A percentile compares a stretch with the other conserved stretches of the same genome.
These are phyloP conservation scores for Crematogaster levior DNA, from an alignment of 2,888 invertebrate species.

Conservation along the genomic window DNA sequence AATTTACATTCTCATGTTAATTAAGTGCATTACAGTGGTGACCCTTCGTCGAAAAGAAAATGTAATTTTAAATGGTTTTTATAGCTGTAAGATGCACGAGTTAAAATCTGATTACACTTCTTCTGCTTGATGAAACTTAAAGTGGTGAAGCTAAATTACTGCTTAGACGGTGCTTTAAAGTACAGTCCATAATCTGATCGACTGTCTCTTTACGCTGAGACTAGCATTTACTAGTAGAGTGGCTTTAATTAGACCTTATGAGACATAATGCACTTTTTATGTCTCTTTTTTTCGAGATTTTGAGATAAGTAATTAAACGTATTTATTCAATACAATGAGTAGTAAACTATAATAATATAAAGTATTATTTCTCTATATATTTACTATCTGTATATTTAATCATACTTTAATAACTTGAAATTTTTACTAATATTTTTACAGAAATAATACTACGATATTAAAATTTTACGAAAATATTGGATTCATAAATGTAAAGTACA, in stretches of 20 bases:
- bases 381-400: background rate
- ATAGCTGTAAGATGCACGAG: conserved; percentile 47
- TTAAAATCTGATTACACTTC: conserved; percentile 52
- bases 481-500: background rate
- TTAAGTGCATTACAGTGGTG: background rate
- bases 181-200: conserved; percentile 47
- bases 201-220: conserved; percentile 47
- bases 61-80: conserved; percentile 40
- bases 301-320: conserved; percentile 5
- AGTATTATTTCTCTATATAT: background rate
- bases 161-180: conserved; percentile 51
- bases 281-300: conserved; percentile 18
- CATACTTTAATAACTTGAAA: background rate
- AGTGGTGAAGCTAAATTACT: conserved; percentile 51
- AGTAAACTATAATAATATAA: background rate
- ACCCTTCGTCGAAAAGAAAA: conserved; percentile 43
- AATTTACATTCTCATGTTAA: conserved; percentile 26
- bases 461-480: background rate
- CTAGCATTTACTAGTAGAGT: conserved; percentile 31
- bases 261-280: conserved; percentile 31
- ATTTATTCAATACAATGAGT: background rate
- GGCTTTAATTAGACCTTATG: conserved; percentile 46
- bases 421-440: background rate
- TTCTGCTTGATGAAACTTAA: conserved; percentile 44
- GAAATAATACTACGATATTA: background rate